Base-by-base conservation (phyloP, 2,797 vertebrate genomes). In the Erpetoichthys calabaricus region DNA sequence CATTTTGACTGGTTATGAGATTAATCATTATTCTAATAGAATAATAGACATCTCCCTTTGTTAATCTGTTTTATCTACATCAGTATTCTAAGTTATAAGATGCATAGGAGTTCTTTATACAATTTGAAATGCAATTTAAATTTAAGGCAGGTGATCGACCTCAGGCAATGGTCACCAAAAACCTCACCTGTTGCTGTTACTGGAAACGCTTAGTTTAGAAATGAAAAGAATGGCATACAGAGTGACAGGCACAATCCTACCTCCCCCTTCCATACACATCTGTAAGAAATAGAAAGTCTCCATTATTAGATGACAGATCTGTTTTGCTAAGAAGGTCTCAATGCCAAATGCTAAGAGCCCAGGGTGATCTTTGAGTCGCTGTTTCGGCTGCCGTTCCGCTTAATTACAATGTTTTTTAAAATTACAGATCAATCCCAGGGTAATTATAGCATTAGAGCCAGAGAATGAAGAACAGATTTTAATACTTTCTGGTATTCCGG, bases 401-500 rank as follows among this genome's bases (percentile, higher is more conserved):
- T 62, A 65, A 67, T 70, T 70, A 59, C 64, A 43, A 45, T 63
- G 25, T 70, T 64, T 71, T 78, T 75, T 75, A 66, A 73, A 80
- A 76, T 80, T 77, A 74, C 66, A 67, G 67, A 73, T 65, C 67
- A 76, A 79, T 81, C 70, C 66, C 47, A 43, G 57, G 41, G 58
- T 68, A 80, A 76, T 82, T 78, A 75, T 55, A 67, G 68, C 70
- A 70, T 76, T 70, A 76, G 62, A 61, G 59, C 69, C 75, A 72
- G 75, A 69, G 70, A 76, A 73, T 77, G 63, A 65, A 71, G 69
- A 62, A 45, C 9, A 45, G 70, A 62, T 65, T 56, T 56, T 46
- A 69, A 76, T 73, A 60, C 42, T 53, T 71, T 68, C 75, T 76
- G 74, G 66, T 62, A 59, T 61, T 55, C 60, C 59, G 68, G 63